Evolutionary conservation across 2,113 vertebrate species (phyloP), one percentile per base, ranked within the genome.

Genomic region (Oxygymnocypris stewartii): DNA sequence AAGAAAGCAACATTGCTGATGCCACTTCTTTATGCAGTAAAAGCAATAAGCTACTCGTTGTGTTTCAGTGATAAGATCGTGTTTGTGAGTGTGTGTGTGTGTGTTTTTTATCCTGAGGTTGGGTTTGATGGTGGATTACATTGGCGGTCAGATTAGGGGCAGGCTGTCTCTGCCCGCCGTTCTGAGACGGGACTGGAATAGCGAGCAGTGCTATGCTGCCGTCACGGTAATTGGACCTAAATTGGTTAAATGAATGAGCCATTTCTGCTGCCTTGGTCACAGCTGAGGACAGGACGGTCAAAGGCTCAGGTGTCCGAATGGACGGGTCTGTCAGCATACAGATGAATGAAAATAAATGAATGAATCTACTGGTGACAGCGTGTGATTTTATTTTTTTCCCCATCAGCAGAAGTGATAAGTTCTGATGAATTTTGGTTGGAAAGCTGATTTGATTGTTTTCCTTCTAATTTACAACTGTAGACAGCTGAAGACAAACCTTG

Each of bases 201-300:
- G 89, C 81, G 88, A 92, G 89, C 88, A 91, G 90, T 90, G 76
- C 84, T 79, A 13, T 80, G 65, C 85, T 59, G 87, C 73, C 51
- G 61, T 79, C 77, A 65, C 57, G 76, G 87, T 89, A 88, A 90
- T 89, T 87, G 79, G 84, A 49, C 61, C 61, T 84, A 87, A 86
- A 86, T 77, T 44, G 59, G 84, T 85, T 87, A 93, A 94, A 93
- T 91, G 86, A 94, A 94, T 91, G 89, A 92, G 90, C 87, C 89
- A 90, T 92, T 92, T 87, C 90, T 92, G 51, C 85, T 87, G 85
- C 87, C 87, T 87, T 37, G 86, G 87, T 81, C 91, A 89, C 92
- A 95, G 92, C 92, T 93, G 93, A 91, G 91, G 79, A 85, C 88
- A 83, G 81, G 35, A 77, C 69, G 4, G 65, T 40, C 51, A 54